Base-by-base conservation (phyloP, 2,113 vertebrate species). In the Rhynchopsitta pachyrhyncha region DNA sequence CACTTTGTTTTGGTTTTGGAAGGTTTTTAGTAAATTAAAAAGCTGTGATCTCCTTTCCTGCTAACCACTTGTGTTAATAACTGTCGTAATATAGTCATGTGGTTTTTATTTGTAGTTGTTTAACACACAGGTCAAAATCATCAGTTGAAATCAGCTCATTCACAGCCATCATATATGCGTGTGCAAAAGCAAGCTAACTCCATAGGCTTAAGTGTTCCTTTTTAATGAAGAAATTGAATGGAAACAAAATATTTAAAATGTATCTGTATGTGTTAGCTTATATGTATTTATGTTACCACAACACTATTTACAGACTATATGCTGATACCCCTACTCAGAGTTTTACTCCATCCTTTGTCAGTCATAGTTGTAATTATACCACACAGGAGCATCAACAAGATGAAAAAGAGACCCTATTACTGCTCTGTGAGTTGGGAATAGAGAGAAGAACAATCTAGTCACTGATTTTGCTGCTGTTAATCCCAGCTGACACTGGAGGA, bases 1-100 rank as follows among this genome's bases (percentile, higher is more conserved):
- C 52, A 28, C 13, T 46, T 75, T 69, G 35, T 64, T 96, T 87
- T 95, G 73, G 57, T 89, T 95, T 97, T 91, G 80, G 97, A 97
- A 96, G 83, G 37, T 46, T 95, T 95, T 93, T 75, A 88, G 89
- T 78, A 64, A 91, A 96, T 97, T 89, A 90, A 94, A 90, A 90
- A 84, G 57, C 60, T 53, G 79, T 95, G 91, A 95, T 97, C 77
- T 92, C 50, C 83, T 96, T 95, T 97, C 53, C 62, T 49, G 24
- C 71, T 90, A 87, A 86, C 75, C 77, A 52, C 79, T 95, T 66
- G 81, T 62, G 60, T 95, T 94, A 95, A 82, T 85, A 70, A 47
- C 24, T 42, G 47, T 63, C 57, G 16, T 88, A 89, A 79, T 86
- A 78, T 29, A 91, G 67, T 74, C 64, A 82, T 93, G 74, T 93